A percentile compares a stretch with the other conserved stretches of the same genome.
Evolutionary conservation across 1,140 invertebrate genomes (phyloP).

Genomic region (Drosophila miranda): DNA sequence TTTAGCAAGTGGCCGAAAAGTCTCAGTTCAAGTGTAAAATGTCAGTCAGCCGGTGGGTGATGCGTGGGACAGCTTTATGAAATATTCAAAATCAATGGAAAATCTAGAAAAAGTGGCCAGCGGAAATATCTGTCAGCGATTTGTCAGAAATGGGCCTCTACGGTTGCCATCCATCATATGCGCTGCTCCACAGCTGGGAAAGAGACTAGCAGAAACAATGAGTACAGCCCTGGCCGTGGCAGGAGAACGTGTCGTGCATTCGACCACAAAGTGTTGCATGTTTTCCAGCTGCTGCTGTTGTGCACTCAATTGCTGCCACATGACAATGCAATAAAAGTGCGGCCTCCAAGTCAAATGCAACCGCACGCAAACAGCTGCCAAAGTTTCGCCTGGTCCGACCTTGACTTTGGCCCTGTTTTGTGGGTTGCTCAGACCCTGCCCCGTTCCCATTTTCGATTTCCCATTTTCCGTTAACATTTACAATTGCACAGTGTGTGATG

Average conservation of each 20-base stretch:
- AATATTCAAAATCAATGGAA: slow-evolving; percentile 44
- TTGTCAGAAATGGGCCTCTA: slow-evolving; percentile 19
- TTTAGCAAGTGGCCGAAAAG: slow-evolving; percentile 35
- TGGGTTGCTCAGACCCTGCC: neutral
- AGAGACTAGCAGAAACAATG: slow-evolving; percentile 9
- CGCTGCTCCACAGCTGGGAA: slow-evolving; percentile 10
- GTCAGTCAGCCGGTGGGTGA: slow-evolving; percentile 34
- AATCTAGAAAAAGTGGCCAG: slow-evolving; percentile 17
- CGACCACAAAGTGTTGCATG: slow-evolving; percentile 75
- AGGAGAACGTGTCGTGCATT: slow-evolving; percentile 55
- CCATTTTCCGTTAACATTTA: slow-evolving; percentile 8
- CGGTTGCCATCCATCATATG: slow-evolving; percentile 29
- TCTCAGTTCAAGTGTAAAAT: slow-evolving; percentile 20
- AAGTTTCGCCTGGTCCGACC: slow-evolving; percentile 49
- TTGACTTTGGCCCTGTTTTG: slow-evolving; percentile 48
- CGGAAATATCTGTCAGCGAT: slow-evolving; percentile 64
- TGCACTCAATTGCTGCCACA: slow-evolving; percentile 71
- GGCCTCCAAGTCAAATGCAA: slow-evolving; percentile 57
- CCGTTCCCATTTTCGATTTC: neutral
- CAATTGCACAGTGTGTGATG: neutral
- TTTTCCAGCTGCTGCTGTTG: slow-evolving; percentile 35
- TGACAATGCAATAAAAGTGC: slow-evolving; percentile 74
- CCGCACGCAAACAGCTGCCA: slow-evolving; percentile 64
- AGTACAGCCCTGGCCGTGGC: neutral
- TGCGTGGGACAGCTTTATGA: slow-evolving; percentile 43